A percentile compares a stretch with the other conserved stretches of the same genome.
phyloP scores from a whole-genome alignment of 2,888 invertebrate genomes.

The Heliconius aoede region DNA sequence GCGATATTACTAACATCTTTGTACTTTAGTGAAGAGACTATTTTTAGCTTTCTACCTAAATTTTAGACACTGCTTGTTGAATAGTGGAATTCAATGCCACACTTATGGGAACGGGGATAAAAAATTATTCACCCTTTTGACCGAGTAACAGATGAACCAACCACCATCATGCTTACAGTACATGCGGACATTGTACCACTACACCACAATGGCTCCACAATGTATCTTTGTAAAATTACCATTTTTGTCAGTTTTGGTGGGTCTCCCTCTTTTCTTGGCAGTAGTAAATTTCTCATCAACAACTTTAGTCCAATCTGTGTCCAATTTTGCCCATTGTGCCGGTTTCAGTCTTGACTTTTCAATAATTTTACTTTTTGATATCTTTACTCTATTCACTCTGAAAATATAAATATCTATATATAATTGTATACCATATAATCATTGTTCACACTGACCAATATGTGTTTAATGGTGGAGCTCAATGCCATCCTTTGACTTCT shows the following conservation, averaged over 20 bases:
- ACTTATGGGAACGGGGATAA: neutral
- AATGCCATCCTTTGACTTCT: too few species aligned
- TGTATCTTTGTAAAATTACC: conserved; percentile 54
- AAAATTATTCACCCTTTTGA: neutral
- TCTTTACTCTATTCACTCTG: conserved; percentile 82
- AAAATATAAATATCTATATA: conserved; percentile 15
- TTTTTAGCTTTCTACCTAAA: too few species aligned
- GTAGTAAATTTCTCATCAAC: conserved; percentile 66
- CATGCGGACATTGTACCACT: too few species aligned
- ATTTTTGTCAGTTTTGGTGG: conserved; percentile 54
- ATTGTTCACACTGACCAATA: neutral
- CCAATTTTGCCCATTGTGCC: conserved; percentile 84
- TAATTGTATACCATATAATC: neutral
- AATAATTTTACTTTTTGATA: conserved; percentile 82
- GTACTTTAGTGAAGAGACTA: too few species aligned
- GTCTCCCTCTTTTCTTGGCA: conserved; percentile 57
- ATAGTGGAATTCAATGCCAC: neutral
- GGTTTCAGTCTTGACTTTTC: conserved; percentile 84
- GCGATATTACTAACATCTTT: too few species aligned
- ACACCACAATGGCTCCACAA: neutral
- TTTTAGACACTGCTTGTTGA: too few species aligned
- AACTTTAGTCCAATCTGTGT: conserved; percentile 83
- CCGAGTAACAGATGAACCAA: neutral
- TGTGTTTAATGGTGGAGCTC: too few species aligned
- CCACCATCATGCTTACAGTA: neutral